Conservation (phyloP, 2,888 invertebrate genomes). For the Calliopum simillimum region DNA sequence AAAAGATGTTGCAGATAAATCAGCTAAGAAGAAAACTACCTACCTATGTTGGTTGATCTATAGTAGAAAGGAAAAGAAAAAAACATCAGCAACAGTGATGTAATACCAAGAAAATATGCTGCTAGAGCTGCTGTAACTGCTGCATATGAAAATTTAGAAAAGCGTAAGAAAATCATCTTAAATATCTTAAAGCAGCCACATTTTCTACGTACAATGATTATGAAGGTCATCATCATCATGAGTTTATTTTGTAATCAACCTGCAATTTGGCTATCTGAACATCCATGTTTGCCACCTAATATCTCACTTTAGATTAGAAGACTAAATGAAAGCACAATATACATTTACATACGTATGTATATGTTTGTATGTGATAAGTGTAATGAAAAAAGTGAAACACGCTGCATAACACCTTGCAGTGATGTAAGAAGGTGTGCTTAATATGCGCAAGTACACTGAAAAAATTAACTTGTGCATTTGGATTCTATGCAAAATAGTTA, state of each 20-base stretch:
- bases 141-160: background rate
- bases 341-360: background rate
- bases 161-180: background rate
- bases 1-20: constrained; percentile 22
- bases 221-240: constrained; percentile 16
- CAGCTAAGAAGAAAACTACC: background rate
- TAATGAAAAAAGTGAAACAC: no score
- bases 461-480: no score
- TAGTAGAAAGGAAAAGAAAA: no score
- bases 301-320: constrained; percentile 45
- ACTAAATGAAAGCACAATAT: background rate
- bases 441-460: no score
- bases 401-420: no score
- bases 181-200: background rate
- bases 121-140: constrained; percentile 1
- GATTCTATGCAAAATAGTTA: no score
- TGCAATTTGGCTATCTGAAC: constrained; percentile 49
- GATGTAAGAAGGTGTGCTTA: no score
- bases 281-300: constrained; percentile 50
- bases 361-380: no score
- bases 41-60: no score
- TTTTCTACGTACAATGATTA: background rate
- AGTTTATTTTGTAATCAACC: constrained; percentile 47
- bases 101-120: no score
- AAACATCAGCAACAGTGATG: no score